Base-by-base conservation (phyloP, 2,888 invertebrate genomes). In the Incurvaria masculella region DNA sequence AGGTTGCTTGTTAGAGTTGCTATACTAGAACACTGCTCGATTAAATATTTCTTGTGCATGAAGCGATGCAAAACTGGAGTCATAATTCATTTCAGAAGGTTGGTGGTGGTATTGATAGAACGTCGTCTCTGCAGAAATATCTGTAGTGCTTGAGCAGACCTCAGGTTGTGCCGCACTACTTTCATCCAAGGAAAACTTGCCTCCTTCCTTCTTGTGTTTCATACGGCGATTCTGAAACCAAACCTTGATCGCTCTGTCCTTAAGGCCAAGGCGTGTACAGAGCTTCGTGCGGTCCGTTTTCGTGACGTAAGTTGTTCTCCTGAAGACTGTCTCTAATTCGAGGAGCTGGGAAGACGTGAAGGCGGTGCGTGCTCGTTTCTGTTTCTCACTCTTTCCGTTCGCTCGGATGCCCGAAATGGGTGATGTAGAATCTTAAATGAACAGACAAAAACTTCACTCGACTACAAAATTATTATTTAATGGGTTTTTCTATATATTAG, bases 211-310 rank as follows among this genome's bases (percentile, higher is more conserved):
- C 61, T 87, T 88, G 60, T 78, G 76, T 55, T 85, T 88, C 89
- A 91, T 91, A 5, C 91, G 71, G 1, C 90, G 75, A 63, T 91
- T 91, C 63, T 92, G 91, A 60, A 91, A 92, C 91, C 91, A 91
- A 48, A 91, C 87, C 65, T 91, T 92, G 26, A 92, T 84, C 55
- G 90, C 88, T 47, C 86, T 72, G 59, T 92, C 91, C 1, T 84
- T 76, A 10, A 92, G 79, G 44, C 78, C 79, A 1, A 91, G 68
- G 4, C 68, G 61, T 0, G 81, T 64, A 0, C 86, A 86, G 62
- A 91, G 72, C 50, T 82, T 79, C 49, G 86, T 83, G 45, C 90
- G 71, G 20, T 87, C 76, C 1, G 87, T 84, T n/a, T 87, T 79
- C 56, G 83, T 85, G 2, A 91, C 66, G 61, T 91, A 91, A 11